Evolutionary conservation across 2,113 vertebrate species (phyloP).

Genomic region (Lophochroa leadbeateri): DNA sequence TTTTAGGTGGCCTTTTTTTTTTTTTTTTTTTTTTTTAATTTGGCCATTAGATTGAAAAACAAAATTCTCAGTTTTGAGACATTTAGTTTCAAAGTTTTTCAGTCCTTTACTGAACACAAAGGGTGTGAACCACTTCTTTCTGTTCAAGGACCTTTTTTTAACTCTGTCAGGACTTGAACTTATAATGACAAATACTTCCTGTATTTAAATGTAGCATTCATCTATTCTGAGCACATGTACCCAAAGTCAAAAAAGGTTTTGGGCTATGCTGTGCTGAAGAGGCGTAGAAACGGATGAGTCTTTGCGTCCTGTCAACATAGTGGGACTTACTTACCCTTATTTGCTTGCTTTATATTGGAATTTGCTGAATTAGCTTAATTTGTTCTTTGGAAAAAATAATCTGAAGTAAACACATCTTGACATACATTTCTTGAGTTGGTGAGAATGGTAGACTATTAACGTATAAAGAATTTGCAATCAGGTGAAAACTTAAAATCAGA

Average conservation of each 20-base stretch:
- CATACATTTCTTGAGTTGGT: background rate
- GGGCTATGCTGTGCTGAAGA: background rate
- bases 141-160: background rate
- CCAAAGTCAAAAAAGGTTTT: background rate
- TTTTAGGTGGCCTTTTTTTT: background rate
- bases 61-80: background rate
- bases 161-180: constrained; percentile 6
- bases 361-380: background rate
- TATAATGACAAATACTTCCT: constrained; percentile 39
- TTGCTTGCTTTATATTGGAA: background rate
- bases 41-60: background rate
- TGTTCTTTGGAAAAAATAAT: background rate
- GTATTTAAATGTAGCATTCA: constrained; percentile 48
- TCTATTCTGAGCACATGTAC: constrained; percentile 28
- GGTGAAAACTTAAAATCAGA: background rate
- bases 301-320: background rate
- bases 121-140: background rate
- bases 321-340: background rate
- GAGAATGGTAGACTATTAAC: background rate
- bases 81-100: background rate
- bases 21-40: background rate
- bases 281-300: background rate
- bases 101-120: background rate
- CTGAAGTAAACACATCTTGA: background rate
- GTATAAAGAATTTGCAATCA: background rate